Base-by-base conservation (phyloP, 2,113 vertebrate species). In the Pangasianodon hypophthalmus region DNA sequence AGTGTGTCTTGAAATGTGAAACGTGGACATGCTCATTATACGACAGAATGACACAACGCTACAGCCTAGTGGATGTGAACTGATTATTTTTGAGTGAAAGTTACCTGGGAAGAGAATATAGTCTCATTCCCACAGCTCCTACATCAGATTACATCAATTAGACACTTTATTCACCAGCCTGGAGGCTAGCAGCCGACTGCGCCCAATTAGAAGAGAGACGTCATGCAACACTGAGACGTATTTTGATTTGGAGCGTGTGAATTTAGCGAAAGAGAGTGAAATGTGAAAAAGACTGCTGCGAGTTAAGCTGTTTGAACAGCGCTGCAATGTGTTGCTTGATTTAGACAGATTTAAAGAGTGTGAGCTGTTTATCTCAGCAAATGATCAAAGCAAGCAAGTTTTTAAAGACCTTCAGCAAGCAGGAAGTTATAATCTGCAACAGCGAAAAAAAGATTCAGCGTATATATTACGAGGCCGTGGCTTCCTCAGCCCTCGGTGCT, bases 71-170 rank as follows among this genome's bases (percentile, higher is more conserved):
- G n/a, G 6, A 18, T 0, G 50, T 58, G 60, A 58, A 11, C 81
- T 24, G 81, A 58, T 41, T 32, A 32, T 37, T 32, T 56, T 60
- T 16, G 19, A 58, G 54, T 26, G 21, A 60, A 84, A 3, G 81
- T 84, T 83, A 83, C 52, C 80, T 56, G 81, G 32, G 80, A 83
- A 21, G 52, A 32, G 32, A 84, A 46, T 29, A 19, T 13, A 19
- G 50, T 5, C 18, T 82, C 7, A 9, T 82, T 82, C 52, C 52
- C n/a, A 83, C 52, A 56, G n/a, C 52, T 56, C 16, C 52, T 10
- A 32, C 80, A 83, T 60, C 81, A 84, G 26, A 84, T 58, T 84
- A 11, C 81, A 84, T 41, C 81, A 60, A 84, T 32, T n/a, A 32
- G 48, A 32, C 48, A 9, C 54, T 41, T 58, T 58, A 37, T 41